A percentile compares a stretch with the other conserved stretches of the same genome.
Conservation (phyloP, 2,797 vertebrate genomes). For the Lepus townsendii region DNA sequence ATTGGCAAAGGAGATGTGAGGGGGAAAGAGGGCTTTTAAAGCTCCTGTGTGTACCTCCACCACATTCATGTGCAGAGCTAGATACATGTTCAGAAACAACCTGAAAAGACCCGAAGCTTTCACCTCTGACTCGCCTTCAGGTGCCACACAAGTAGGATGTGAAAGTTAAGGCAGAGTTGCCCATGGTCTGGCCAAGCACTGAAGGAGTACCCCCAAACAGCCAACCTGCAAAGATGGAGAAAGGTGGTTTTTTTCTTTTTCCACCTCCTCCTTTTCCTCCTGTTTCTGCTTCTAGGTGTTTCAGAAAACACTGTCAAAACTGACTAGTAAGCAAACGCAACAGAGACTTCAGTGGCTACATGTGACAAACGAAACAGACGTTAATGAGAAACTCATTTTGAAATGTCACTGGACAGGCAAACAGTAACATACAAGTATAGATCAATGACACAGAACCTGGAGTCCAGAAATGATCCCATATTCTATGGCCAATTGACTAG, state of each 20-base stretch:
- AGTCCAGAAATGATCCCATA: conserved; percentile 2
- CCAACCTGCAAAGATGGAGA: not conserved
- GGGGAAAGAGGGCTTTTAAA: not conserved
- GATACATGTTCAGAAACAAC: not conserved
- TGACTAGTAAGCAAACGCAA: conserved; percentile 11
- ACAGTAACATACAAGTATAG: not conserved
- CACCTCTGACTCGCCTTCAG: not conserved
- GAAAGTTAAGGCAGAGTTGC: not conserved
- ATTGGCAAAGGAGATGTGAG: not conserved
- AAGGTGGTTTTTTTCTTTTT: not conserved
- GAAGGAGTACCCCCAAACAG: not conserved
- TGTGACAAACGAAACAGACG: not conserved
- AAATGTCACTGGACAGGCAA: conserved; percentile 24
- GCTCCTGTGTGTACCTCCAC: not conserved
- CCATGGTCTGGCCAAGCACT: not conserved
- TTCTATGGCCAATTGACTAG: not conserved
- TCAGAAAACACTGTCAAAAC: conserved; percentile 12
- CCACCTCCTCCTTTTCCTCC: not conserved
- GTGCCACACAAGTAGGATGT: not conserved
- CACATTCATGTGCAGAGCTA: not conserved
- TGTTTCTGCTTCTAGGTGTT: not conserved
- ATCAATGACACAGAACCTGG: not conserved
- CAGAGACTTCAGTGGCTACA: not conserved
- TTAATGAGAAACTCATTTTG: conserved; percentile 25
- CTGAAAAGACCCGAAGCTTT: not conserved